phyloP scores from a whole-genome alignment of 2,888 invertebrate species.

The Napeogenes inachia region DNA sequence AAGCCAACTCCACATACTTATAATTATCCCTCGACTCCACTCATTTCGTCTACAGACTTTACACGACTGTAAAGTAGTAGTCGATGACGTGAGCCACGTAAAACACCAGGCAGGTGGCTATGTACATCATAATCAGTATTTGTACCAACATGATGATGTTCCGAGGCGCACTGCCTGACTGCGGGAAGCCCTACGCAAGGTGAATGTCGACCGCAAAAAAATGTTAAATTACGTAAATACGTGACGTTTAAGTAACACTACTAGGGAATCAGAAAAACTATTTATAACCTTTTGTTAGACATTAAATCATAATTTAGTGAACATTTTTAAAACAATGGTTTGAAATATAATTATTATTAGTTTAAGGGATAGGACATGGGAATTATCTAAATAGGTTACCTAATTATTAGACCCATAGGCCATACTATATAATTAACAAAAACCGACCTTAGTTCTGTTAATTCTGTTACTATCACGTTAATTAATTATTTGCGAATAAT shows the following conservation, averaged over 20 bases:
- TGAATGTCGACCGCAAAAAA: slow-evolving; percentile 35
- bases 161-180: slow-evolving; percentile 36
- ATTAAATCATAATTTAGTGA: background rate
- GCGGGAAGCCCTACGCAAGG: slow-evolving; percentile 38
- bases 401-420: no score
- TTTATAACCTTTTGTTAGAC: background rate
- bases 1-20: slow-evolving; percentile 33
- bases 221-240: slow-evolving; percentile 34
- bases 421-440: no score
- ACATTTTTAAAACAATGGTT: background rate
- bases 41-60: slow-evolving; percentile 28
- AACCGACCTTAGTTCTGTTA: no score
- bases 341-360: background rate
- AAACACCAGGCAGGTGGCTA: slow-evolving; percentile 67
- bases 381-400: no score
- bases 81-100: slow-evolving; percentile 72
- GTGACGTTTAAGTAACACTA: slow-evolving; percentile 28
- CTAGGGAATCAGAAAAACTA: background rate
- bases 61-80: slow-evolving; percentile 54
- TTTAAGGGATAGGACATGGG: no score
- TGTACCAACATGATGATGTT: slow-evolving; percentile 65
- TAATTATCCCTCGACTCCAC: slow-evolving; percentile 2
- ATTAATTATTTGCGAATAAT: no score
- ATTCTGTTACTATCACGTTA: no score
- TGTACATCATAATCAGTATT: slow-evolving; percentile 73